Conservation (phyloP, 2,888 invertebrate genomes). For the Himalopsyche tibetana region DNA sequence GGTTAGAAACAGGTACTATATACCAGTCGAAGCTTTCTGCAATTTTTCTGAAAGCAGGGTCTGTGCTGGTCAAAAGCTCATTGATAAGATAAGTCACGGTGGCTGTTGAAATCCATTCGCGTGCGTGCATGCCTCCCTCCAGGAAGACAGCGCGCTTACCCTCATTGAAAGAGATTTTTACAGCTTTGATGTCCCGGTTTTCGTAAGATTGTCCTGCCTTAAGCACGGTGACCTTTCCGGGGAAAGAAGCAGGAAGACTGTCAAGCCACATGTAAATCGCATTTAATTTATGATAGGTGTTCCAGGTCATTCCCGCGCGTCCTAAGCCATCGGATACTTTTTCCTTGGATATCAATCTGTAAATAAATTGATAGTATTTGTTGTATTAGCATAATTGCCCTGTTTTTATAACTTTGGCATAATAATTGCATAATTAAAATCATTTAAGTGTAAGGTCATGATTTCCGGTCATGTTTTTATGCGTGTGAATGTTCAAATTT, state of each 20-base stretch:
- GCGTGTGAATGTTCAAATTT: too few relatives aligned
- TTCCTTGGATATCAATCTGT: constrained; percentile 72
- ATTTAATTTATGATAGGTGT: constrained; percentile 77
- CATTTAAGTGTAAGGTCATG: too few relatives aligned
- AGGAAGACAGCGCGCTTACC: constrained; percentile 79
- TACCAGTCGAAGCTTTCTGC: constrained; percentile 86
- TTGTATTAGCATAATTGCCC: too few relatives aligned
- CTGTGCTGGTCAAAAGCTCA: constrained; percentile 80
- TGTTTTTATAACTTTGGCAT: too few relatives aligned
- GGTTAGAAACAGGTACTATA: constrained; percentile 84
- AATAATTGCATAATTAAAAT: too few relatives aligned
- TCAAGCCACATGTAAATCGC: constrained; percentile 80
- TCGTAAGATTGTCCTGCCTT: constrained; percentile 79
- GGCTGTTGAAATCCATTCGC: constrained; percentile 87
- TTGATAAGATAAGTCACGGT: constrained; percentile 83
- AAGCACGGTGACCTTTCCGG: constrained; percentile 74
- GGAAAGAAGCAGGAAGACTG: constrained; percentile 73
- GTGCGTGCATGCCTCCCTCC: constrained; percentile 81
- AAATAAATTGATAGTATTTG: constrained; percentile 51
- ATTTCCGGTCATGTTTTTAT: too few relatives aligned
- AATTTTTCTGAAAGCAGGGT: constrained; percentile 76
- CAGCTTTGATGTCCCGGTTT: constrained; percentile 78
- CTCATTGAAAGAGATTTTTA: constrained; percentile 72
- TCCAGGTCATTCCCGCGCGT: constrained; percentile 75
- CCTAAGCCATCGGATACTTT: constrained; percentile 68